Conservation (phyloP, 2,797 vertebrate genomes). For the Furcifer pardalis region DNA sequence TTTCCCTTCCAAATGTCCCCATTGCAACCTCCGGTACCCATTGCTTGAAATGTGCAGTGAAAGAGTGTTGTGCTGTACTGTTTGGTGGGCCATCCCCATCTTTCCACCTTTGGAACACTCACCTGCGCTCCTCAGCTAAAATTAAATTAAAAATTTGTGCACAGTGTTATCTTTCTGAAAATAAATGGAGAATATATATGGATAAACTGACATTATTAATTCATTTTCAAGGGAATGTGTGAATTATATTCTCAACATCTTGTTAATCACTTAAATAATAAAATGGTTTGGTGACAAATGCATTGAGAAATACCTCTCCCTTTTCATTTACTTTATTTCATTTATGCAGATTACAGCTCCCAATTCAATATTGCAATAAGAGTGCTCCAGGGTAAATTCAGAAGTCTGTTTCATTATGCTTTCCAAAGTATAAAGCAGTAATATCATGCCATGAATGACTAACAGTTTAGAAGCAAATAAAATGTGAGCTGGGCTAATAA, state of each 20-base stretch:
- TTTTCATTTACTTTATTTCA: slow-evolving; percentile 61
- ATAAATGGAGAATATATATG: slow-evolving; percentile 7
- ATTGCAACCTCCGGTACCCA: no score
- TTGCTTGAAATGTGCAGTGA: no score
- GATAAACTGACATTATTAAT: slow-evolving; percentile 43
- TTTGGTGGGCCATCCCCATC: no score
- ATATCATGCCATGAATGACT: slow-evolving; percentile 55
- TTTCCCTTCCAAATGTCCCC: no score
- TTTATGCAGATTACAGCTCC: slow-evolving; percentile 62
- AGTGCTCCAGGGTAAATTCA: slow-evolving; percentile 56
- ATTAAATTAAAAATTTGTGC: not conserved
- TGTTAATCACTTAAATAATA: slow-evolving; percentile 57
- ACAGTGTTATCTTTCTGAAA: slow-evolving; percentile 27
- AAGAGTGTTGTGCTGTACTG: no score
- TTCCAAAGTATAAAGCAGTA: slow-evolving; percentile 55
- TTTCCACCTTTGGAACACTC: not conserved
- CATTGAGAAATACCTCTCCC: slow-evolving; percentile 34
- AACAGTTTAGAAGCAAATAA: slow-evolving; percentile 60
- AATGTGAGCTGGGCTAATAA: not conserved
- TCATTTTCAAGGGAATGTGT: slow-evolving; percentile 48
- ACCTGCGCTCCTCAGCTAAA: not conserved
- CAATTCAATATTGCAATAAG: slow-evolving; percentile 53
- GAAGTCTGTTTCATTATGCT: slow-evolving; percentile 60
- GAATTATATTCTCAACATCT: slow-evolving; percentile 53
- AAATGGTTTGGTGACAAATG: slow-evolving; percentile 24